Evolutionary conservation across 2,888 invertebrate species (phyloP).

Genomic region (Noctua fimbriata): DNA sequence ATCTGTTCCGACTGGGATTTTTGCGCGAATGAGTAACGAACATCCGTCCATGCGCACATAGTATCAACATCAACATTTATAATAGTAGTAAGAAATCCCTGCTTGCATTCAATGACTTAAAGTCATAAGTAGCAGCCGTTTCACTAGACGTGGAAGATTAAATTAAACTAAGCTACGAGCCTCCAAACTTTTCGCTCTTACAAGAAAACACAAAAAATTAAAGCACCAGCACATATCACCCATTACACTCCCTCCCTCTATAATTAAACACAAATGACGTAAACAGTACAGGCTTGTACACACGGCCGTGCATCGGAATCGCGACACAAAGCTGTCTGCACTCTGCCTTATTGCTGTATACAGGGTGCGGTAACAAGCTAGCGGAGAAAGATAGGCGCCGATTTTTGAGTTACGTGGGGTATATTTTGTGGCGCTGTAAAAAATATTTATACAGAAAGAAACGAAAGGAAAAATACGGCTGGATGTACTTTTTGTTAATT

Average conservation of each 20-base stretch:
- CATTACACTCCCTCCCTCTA: constrained; percentile 62
- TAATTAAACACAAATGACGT: constrained; percentile 87
- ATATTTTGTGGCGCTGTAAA: background rate
- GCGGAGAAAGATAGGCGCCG: background rate
- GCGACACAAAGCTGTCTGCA: constrained; percentile 86
- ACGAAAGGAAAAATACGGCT: background rate
- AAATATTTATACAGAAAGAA: background rate
- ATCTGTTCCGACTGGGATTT: no score
- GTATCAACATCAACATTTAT: no score
- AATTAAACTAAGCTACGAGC: background rate
- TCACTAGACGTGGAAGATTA: background rate
- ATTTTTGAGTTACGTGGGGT: background rate
- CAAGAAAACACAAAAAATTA: constrained; percentile 29
- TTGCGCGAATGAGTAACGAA: no score
- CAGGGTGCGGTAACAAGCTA: constrained; percentile 67
- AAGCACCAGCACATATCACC: constrained; percentile 46
- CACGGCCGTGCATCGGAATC: constrained; percentile 78
- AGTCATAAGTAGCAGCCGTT: no score
- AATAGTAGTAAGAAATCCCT: no score
- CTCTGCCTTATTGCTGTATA: constrained; percentile 86
- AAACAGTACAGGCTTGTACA: constrained; percentile 68
- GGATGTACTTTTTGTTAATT: background rate
- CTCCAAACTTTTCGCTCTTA: background rate
- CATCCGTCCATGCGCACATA: no score
- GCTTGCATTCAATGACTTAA: no score